Conservation (phyloP, 2,797 vertebrate genomes). For the Myotis planiceps region DNA sequence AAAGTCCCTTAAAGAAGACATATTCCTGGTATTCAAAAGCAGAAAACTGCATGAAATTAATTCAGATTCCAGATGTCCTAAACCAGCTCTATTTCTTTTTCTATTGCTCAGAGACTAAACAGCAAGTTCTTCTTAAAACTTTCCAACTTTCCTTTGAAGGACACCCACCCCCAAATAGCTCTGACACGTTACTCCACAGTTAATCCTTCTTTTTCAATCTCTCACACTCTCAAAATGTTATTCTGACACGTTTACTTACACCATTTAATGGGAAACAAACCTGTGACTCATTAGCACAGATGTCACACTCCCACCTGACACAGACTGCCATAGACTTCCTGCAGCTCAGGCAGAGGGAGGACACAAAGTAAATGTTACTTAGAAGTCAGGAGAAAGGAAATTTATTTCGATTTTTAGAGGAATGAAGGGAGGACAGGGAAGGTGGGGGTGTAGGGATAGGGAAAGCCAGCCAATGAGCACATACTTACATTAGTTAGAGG, state of each 20-base stretch:
- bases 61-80: background rate
- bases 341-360: background rate
- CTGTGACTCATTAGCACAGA: conserved; percentile 62
- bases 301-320: background rate
- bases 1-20: conserved; percentile 17
- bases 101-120: background rate
- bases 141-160: conserved; percentile 72
- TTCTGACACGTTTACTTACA: conserved; percentile 39
- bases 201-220: conserved; percentile 67
- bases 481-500: conserved; percentile 94
- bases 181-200: conserved; percentile 64
- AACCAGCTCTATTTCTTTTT: conserved; percentile 9
- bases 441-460: accelerated
- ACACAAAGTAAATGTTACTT: background rate
- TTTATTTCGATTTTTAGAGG: background rate
- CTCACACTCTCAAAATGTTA: conserved; percentile 69
- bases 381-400: conserved; percentile 28
- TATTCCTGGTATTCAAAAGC: background rate
- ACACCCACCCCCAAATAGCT: conserved; percentile 64
- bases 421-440: background rate
- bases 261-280: conserved; percentile 60
- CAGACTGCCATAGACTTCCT: background rate
- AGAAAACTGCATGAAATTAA: background rate
- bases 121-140: conserved; percentile 55
- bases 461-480: background rate